phyloP scores from a whole-genome alignment of 2,797 vertebrate genomes.

The Sylvia borin region DNA sequence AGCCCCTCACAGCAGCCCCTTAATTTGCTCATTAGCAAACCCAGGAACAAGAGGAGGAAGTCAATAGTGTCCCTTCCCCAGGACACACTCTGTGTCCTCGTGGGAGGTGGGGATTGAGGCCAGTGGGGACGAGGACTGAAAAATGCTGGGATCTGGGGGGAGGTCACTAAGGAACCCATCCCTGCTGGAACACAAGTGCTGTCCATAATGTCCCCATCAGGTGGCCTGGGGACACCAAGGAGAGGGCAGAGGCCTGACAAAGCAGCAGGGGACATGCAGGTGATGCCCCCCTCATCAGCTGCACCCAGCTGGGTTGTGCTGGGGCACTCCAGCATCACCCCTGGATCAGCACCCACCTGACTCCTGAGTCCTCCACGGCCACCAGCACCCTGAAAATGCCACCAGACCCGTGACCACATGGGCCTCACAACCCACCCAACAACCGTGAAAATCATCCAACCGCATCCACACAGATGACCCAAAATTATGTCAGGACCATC shows the following conservation, averaged over 20 bases:
- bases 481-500: fast-evolving
- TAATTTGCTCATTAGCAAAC: background rate
- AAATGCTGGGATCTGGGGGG: background rate
- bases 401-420: fast-evolving
- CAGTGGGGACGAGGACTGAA: fast-evolving
- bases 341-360: fast-evolving
- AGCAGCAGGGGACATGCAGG: fast-evolving
- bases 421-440: background rate
- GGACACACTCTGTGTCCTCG: background rate
- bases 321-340: background rate
- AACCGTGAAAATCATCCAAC: background rate
- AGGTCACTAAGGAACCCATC: background rate
- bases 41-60: background rate
- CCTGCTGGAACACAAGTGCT: background rate
- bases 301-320: background rate
- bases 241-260: background rate
- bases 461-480: background rate
- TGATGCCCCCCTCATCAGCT: background rate
- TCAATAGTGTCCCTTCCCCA: fast-evolving
- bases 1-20: background rate
- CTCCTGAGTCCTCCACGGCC: fast-evolving
- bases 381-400: background rate
- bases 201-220: fast-evolving
- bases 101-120: background rate
- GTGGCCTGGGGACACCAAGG: background rate